Conservation (phyloP, 2,113 vertebrate genomes). For the Gopherus evgoodei region DNA sequence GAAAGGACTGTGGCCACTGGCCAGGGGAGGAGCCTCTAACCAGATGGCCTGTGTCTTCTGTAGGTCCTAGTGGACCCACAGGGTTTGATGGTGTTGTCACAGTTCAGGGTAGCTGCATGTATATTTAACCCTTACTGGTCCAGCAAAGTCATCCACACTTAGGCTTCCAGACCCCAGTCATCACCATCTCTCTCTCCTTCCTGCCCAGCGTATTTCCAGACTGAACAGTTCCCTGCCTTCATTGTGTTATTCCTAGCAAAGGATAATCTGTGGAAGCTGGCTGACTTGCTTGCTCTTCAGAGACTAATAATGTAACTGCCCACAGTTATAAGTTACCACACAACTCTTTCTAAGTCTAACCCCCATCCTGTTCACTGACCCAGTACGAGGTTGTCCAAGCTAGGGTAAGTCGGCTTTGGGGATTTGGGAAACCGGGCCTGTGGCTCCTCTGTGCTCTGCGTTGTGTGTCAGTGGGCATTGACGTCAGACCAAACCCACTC, state of each 20-base stretch:
- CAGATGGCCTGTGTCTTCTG: neutral
- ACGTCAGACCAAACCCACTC: neutral
- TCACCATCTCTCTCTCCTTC: neutral
- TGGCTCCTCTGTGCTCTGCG: neutral
- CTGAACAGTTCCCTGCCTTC: neutral
- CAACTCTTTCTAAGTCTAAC: too few species aligned
- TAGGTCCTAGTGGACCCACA: neutral
- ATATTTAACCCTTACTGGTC: neutral
- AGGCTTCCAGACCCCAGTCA: neutral
- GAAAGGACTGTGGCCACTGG: neutral
- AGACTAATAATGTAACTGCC: neutral
- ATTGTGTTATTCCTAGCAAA: neutral
- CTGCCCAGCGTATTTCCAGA: neutral
- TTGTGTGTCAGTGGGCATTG: neutral
- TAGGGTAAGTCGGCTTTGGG: too few species aligned
- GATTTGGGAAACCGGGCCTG: too few species aligned
- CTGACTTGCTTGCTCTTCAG: neutral
- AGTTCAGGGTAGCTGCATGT: neutral
- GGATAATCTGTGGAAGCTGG: neutral
- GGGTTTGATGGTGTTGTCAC: too few species aligned
- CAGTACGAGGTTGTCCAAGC: neutral
- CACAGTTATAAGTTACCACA: too few species aligned
- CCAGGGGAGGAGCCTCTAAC: neutral
- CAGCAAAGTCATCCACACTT: neutral
- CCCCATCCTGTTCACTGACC: neutral